A percentile compares a stretch with the other conserved stretches of the same genome.
phyloP scores from a whole-genome alignment of 2,113 vertebrate species.

The Nansenia antarctica region DNA sequence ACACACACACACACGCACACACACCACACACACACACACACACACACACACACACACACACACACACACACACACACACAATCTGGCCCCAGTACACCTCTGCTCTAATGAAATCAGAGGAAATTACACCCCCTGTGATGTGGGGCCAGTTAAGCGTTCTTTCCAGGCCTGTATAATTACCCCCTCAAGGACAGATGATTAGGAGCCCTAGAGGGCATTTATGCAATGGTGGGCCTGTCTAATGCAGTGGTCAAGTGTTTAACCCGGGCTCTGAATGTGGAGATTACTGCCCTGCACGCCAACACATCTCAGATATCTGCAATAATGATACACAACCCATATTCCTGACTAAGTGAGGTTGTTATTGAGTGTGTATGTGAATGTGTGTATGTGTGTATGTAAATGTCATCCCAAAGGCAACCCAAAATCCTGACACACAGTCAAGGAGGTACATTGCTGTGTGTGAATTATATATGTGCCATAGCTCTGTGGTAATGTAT shows the following conservation, averaged over 20 bases:
- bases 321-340: conserved; percentile 10
- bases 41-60: background rate
- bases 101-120: conserved; percentile 34
- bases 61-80: background rate
- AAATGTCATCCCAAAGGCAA: too few species aligned
- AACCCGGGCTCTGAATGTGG: conserved; percentile 45
- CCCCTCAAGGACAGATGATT: conserved; percentile 30
- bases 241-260: conserved; percentile 45
- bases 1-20: background rate
- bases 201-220: conserved; percentile 14
- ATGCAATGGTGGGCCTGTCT: conserved; percentile 24
- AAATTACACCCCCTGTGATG: conserved; percentile 22
- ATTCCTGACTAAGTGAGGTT: conserved; percentile 1
- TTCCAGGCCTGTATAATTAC: conserved; percentile 32
- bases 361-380: background rate
- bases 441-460: too few species aligned
- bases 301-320: conserved; percentile 47
- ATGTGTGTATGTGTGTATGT: too few species aligned
- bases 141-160: conserved; percentile 20
- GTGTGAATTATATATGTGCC: too few species aligned
- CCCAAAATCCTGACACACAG: too few species aligned
- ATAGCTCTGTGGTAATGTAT: too few species aligned
- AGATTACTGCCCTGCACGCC: conserved; percentile 54
- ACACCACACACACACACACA: too few species aligned
- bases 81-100: background rate